Base-by-base conservation (phyloP, 2,888 invertebrate species). In the Hydropsyche betteni region DNA sequence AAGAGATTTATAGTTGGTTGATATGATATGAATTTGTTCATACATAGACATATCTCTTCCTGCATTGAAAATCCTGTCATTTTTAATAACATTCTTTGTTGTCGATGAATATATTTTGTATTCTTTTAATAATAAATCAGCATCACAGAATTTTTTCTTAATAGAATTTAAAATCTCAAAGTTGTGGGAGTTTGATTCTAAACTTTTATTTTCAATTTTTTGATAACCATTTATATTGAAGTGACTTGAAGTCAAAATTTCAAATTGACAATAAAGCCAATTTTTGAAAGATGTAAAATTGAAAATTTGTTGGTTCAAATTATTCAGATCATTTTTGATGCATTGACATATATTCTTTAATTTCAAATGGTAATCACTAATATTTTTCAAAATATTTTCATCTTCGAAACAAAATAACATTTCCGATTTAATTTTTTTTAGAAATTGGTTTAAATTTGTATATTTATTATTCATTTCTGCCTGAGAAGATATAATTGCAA, bases 151-250 rank as follows among this genome's bases (percentile, higher is more conserved):
- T 10, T 55, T 5, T 12, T 5, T 16, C n/a, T n/a, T 55, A 14
- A 55, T 8, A n/a, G 55, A 55, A 14, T 55, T 64, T n/a, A 36
- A 64, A 64, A n/a, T 33, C 7, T 64, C 36, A 6, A 64, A 6
- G 24, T 24, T 24, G 24, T 24, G 24, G 2, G 24, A 24, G 24
- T 24, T 24, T 24, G 24, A 24, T 24, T 24, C 24, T 24, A 24
- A 24, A 24, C 24, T 24, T 24, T 24, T 24, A 24, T 24, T 24
- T 24, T 24, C 2, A 2, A 24, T 24, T 24, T 24, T 24, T 24
- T 24, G 1, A 24, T 1, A 2, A 24, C 24, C 2, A 24, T 24
- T 24, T 24, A 24, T 24, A 24, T 24, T 24, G 24, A 24, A 24
- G 24, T 24, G 1, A 24, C 24, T 24, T 24, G 10, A 51, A 5